Evolutionary conservation across 1,140 invertebrate genomes (phyloP).

Genomic region (Harpegnathos saltator): DNA sequence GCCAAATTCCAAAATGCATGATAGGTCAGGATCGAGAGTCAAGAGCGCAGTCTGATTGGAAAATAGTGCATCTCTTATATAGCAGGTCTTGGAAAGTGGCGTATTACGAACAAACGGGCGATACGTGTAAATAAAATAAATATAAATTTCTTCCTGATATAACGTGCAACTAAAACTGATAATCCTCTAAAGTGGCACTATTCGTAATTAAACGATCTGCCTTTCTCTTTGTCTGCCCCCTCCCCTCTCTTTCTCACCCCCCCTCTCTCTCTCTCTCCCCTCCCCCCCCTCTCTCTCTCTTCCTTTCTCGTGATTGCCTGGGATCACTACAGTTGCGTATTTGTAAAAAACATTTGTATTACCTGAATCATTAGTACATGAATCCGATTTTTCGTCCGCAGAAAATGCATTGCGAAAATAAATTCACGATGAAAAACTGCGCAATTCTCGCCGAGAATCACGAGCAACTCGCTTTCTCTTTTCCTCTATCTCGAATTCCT

Average conservation of each 20-base stretch:
- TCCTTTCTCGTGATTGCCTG: constrained; percentile 4
- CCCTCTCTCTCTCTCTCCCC: constrained; percentile 12
- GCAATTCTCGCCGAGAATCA: constrained; percentile 7
- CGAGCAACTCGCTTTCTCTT: too few species aligned
- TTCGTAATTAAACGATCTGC: neutral
- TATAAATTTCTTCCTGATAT: constrained; percentile 16
- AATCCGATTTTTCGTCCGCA: constrained; percentile 38
- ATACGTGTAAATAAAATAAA: neutral
- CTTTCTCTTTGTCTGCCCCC: neutral
- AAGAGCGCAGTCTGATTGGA: constrained; percentile 16
- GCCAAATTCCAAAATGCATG: neutral
- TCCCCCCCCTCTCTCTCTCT: too few species aligned
- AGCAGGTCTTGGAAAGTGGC: neutral
- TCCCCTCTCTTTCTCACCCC: constrained; percentile 11
- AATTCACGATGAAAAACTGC: constrained; percentile 23
- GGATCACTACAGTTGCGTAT: constrained; percentile 44
- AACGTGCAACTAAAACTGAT: constrained; percentile 8
- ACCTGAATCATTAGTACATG: constrained; percentile 55
- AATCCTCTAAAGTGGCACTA: neutral
- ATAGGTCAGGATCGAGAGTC: neutral
- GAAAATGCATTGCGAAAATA: constrained; percentile 50
- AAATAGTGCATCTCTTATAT: neutral
- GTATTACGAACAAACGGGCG: neutral
- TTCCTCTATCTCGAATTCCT: too few species aligned
- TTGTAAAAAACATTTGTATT: constrained; percentile 56